Percentiles rank a stretch among this genome's conserved stretches.
These are phyloP conservation scores for Hippocampus abdominalis DNA, from an alignment of 2,113 vertebrate species.

Conservation along the genomic window DNA sequence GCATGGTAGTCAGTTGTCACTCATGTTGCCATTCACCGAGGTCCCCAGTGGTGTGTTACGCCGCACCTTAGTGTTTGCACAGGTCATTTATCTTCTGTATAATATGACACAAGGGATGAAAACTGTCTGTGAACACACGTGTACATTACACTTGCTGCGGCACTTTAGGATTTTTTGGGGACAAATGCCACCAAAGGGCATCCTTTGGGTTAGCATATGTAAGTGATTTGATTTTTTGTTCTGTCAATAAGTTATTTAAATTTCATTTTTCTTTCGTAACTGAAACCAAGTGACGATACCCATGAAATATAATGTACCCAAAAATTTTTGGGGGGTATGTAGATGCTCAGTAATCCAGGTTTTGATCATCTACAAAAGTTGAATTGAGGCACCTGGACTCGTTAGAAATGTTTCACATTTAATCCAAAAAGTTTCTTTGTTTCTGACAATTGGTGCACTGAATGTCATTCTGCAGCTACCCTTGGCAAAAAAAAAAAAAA, in stretches of 20 bases:
- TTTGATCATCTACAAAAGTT: not conserved
- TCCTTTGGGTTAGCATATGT: not conserved
- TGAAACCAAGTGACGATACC: conserved; percentile 1
- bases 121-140: conserved; percentile 17
- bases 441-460: not conserved
- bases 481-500: not conserved
- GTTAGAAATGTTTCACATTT: not conserved
- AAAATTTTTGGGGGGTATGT: too few relatives aligned
- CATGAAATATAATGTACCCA: conserved; percentile 12
- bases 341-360: not conserved
- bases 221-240: conserved; percentile 19
- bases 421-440: not conserved
- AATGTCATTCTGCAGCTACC: not conserved
- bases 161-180: conserved; percentile 31
- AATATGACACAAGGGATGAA: conserved; percentile 5
- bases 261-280: conserved; percentile 4
- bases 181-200: not conserved
- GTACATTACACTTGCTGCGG: conserved; percentile 18
- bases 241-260: conserved; percentile 11
- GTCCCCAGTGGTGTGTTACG: not conserved
- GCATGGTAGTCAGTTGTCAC: not conserved
- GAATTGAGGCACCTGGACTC: not conserved
- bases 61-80: conserved; percentile 12
- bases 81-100: not conserved
- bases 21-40: not conserved